Base-by-base conservation (phyloP, 1,140 invertebrate species). In the Megalopta genalis region DNA sequence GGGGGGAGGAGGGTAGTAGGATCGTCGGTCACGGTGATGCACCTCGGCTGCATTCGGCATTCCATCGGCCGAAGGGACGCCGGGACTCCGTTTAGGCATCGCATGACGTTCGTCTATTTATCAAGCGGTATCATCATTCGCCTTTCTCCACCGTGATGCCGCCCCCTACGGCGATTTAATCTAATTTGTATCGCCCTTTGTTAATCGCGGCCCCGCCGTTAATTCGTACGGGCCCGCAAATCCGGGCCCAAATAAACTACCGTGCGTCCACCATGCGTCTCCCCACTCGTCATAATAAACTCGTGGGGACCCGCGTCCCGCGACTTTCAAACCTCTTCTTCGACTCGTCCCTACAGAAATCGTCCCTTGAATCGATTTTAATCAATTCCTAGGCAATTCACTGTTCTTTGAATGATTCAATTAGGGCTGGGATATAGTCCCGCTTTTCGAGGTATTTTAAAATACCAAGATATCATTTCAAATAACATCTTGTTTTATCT, bases 141-240 rank as follows among this genome's bases (percentile, higher is more conserved):
- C 86, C 89, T 92, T 91, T 91, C 88, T 88, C 80, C 85, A 81
- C 81, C 82, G 81, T 86, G 88, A 91, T 88, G 91, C 91, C 91
- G 90, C 90, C 90, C 90, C 91, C 90, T 90, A 89, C 76, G 90
- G 91, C 91, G 90, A 90, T 92, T 92, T 92, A 92, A 92, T 92
- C 91, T 92, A 92, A 92, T 92, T 92, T 92, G 91, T 91, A 91
- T 91, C 89, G 89, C 84, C 87, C 90, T 92, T 92, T 92, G 90
- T 92, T 91, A 89, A 90, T 92, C 90, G 90, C 85, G 84, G 79
- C 86, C 85, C 83, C 79, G 85, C 87, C 88, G 89, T 88, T 91
- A 89, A 91, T 90, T 90, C 90, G 87, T 87, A 65, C 90, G 84
- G 67, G 77, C 52, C 81, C 54, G 88, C 85, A 88, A 89, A 89